Evolutionary conservation across 1,140 invertebrate genomes (phyloP).

Genomic region (Trichogramma pretiosum): DNA sequence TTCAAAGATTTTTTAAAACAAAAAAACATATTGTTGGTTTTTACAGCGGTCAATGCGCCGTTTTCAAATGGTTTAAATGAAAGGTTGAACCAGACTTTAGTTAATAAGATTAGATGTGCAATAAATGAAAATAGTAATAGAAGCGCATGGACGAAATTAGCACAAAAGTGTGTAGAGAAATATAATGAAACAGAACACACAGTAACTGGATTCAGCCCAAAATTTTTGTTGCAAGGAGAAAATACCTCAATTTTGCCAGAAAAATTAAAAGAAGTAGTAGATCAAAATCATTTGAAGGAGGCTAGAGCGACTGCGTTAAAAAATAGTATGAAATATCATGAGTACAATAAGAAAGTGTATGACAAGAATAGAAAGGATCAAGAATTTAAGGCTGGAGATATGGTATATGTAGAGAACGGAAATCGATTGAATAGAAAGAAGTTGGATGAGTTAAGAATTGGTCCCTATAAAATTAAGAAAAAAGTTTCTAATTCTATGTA

Average conservation of each 20-base stretch:
- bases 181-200: slow-evolving; percentile 14
- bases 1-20: slow-evolving; percentile 15
- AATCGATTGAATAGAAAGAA: too few relatives aligned
- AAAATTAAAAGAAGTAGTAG: slow-evolving; percentile 3
- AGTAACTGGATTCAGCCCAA: slow-evolving; percentile 4
- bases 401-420: too few relatives aligned
- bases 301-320: slow-evolving; percentile 4
- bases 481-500: too few relatives aligned
- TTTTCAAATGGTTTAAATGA: slow-evolving; percentile 16
- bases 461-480: too few relatives aligned
- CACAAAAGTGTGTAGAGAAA: slow-evolving; percentile 5
- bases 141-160: slow-evolving; percentile 11
- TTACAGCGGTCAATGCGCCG: slow-evolving; percentile 15
- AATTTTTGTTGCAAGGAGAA: slow-evolving; percentile 6
- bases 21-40: slow-evolving; percentile 14
- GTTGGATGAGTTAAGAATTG: too few relatives aligned
- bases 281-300: neutral
- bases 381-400: slow-evolving; percentile 15
- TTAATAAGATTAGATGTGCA: slow-evolving; percentile 11
- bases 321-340: slow-evolving; percentile 6
- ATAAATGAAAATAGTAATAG: slow-evolving; percentile 7
- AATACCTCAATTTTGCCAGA: slow-evolving; percentile 3
- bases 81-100: slow-evolving; percentile 16
- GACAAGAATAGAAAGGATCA: slow-evolving; percentile 18
- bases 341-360: slow-evolving; percentile 6